Conservation (phyloP, 1,140 invertebrate genomes). For the Pogonomyrmex barbatus region DNA sequence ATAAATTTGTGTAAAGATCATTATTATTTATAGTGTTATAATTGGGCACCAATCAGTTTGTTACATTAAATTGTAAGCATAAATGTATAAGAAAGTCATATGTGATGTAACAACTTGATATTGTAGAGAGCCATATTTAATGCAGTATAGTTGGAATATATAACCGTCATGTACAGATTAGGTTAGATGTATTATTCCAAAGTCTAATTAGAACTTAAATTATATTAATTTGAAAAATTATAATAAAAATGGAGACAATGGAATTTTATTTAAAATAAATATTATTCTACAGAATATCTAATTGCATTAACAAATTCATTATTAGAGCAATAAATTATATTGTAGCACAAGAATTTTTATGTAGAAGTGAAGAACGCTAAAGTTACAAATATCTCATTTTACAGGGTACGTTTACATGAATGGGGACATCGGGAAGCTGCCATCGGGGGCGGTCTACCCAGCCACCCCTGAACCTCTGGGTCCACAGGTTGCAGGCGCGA, state of each 20-base stretch:
- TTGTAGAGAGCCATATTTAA: background rate
- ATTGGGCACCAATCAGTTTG: background rate
- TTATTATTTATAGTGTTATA: background rate
- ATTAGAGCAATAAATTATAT: too few relatives aligned
- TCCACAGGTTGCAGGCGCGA: slow-evolving; percentile 79
- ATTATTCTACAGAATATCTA: background rate
- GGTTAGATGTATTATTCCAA: slow-evolving; percentile 10
- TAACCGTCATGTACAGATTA: background rate
- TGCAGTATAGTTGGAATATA: background rate
- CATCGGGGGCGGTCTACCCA: slow-evolving; percentile 89
- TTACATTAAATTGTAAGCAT: background rate
- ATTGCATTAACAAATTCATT: background rate
- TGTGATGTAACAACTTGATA: background rate
- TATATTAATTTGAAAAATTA: background rate
- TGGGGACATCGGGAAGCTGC: slow-evolving; percentile 91
- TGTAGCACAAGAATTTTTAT: background rate
- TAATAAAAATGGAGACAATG: background rate
- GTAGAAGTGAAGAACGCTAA: background rate
- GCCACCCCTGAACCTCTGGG: slow-evolving; percentile 87
- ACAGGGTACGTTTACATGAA: slow-evolving; percentile 92
- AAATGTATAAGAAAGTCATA: background rate
- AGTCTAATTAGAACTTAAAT: background rate
- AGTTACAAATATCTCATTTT: slow-evolving; percentile 23
- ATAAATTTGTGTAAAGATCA: background rate
- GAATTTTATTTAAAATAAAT: background rate